These are phyloP conservation scores for Apamea epomidion DNA, from an alignment of 2,888 invertebrate genomes.

Conservation along the genomic window DNA sequence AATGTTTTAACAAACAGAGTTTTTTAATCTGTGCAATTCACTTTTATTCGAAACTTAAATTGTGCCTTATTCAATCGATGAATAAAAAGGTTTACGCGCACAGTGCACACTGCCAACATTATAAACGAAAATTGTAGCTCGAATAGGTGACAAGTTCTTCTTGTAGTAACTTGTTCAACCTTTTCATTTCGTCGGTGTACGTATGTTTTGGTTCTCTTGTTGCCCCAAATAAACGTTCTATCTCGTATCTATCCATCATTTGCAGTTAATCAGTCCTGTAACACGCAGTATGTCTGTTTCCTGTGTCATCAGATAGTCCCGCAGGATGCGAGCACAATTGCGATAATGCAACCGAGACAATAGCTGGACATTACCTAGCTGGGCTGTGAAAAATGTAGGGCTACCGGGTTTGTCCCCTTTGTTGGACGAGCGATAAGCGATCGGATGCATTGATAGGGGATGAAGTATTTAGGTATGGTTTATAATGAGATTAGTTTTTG, in stretches of 20 bases:
- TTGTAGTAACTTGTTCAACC: not conserved
- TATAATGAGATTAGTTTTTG: not conserved
- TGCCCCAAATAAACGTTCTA: constrained; percentile 11
- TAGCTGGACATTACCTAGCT: constrained; percentile 38
- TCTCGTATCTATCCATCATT: constrained; percentile 17
- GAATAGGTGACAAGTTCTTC: not conserved
- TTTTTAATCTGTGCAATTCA: not conserved
- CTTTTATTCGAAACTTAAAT: not conserved
- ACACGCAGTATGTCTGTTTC: constrained; percentile 54
- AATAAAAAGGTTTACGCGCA: not conserved
- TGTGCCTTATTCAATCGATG: not conserved
- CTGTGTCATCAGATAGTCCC: constrained; percentile 68
- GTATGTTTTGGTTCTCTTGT: not conserved
- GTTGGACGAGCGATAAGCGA: constrained; percentile 60
- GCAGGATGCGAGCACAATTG: constrained; percentile 78
- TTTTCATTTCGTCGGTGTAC: not conserved
- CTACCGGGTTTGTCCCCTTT: constrained; percentile 43
- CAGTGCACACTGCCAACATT: not conserved
- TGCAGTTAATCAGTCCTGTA: constrained; percentile 61
- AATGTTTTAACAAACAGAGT: too few species aligned
- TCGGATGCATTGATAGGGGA: constrained; percentile 40
- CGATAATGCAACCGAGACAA: constrained; percentile 72
- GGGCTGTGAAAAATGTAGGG: constrained; percentile 42
- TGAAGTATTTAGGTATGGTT: constrained; percentile 4
- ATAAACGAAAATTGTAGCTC: not conserved